These are phyloP conservation scores for Chiridota heheva DNA, from an alignment of 35 echinoderm and acorn worm genomes.

Conservation along the genomic window DNA sequence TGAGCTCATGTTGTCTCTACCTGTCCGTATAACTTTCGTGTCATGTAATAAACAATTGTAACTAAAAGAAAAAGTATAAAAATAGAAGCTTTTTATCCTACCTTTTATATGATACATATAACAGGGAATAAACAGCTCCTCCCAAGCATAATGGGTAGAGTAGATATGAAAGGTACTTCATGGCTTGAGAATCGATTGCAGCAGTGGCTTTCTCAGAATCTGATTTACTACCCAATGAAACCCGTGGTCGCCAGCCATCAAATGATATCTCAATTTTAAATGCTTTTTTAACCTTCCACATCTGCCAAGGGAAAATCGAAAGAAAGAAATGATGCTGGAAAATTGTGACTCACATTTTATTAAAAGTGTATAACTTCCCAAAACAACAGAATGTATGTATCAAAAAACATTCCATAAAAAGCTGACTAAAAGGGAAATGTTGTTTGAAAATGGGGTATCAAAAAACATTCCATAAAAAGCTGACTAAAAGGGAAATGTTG, in stretches of 20 bases:
- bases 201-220: conserved; percentile 82
- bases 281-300: conserved; percentile 97
- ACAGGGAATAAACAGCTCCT: conserved; percentile 81
- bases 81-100: conserved; percentile 12
- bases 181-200: conserved; percentile 76
- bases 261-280: conserved; percentile 73
- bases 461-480: too few relatives aligned
- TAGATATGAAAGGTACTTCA: conserved; percentile 88
- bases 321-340: too few relatives aligned
- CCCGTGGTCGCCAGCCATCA: conserved; percentile 39
- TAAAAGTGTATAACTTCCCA: too few relatives aligned
- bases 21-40: too few relatives aligned
- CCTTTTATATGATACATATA: conserved; percentile 96
- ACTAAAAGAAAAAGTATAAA: not conserved
- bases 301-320: conserved; percentile 32
- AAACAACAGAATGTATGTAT: too few relatives aligned
- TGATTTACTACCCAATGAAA: conserved; percentile 56
- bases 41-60: not conserved
- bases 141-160: conserved; percentile 82
- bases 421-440: too few relatives aligned
- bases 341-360: too few relatives aligned
- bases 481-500: too few relatives aligned
- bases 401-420: too few relatives aligned
- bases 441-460: too few relatives aligned
- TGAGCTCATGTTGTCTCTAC: too few relatives aligned